Evolutionary conservation across 2,113 vertebrate genomes (phyloP).

Genomic region (Apteryx mantelli): DNA sequence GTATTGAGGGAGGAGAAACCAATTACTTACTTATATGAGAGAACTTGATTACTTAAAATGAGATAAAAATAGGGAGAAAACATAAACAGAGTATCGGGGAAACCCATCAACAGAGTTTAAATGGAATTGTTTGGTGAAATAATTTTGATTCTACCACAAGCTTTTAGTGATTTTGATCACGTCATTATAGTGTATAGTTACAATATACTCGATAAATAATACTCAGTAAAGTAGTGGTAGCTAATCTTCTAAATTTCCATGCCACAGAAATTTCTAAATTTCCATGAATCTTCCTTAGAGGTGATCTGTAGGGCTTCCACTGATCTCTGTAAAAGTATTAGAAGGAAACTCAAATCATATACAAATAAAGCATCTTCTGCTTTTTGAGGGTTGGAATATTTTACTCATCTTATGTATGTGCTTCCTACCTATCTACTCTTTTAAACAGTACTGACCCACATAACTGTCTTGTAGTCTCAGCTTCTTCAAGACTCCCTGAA

Average conservation of each 20-base stretch:
- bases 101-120: background rate
- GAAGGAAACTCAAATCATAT: background rate
- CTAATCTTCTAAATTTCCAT: background rate
- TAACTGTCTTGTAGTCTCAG: background rate
- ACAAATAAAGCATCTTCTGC: background rate
- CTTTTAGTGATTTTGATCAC: background rate
- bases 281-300: background rate
- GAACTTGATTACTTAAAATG: background rate
- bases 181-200: background rate
- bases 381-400: background rate
- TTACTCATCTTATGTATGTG: accelerated
- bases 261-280: background rate
- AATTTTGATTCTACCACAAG: background rate
- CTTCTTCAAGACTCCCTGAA: background rate
- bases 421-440: background rate
- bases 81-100: accelerated
- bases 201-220: background rate
- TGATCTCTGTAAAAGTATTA: background rate
- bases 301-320: accelerated
- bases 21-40: background rate
- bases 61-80: background rate
- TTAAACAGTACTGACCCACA: accelerated
- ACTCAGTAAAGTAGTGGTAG: accelerated
- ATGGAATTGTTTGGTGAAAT: background rate
- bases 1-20: accelerated